These are phyloP conservation scores for Drosophila antonietae DNA, from an alignment of 2,888 invertebrate species.

Conservation along the genomic window DNA sequence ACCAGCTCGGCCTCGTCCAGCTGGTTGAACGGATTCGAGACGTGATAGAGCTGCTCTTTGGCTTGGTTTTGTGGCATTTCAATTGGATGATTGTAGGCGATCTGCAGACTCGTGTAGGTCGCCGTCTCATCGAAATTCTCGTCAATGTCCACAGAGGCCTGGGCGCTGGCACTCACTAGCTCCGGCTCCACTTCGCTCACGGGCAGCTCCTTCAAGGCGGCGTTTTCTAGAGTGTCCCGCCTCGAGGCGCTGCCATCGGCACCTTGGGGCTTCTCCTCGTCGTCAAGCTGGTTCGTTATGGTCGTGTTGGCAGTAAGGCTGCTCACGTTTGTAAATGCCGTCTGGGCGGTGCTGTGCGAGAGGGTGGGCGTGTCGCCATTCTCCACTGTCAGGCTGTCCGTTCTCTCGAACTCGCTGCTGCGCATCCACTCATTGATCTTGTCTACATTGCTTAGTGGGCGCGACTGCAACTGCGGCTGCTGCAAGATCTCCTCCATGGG, in stretches of 20 bases:
- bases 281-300: constrained; percentile 82
- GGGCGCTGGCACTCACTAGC: constrained; percentile 65
- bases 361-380: constrained; percentile 72
- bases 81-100: constrained; percentile 93
- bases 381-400: constrained; percentile 79
- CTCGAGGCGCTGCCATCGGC: constrained; percentile 84
- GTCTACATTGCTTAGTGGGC: constrained; percentile 77
- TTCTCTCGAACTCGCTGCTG: constrained; percentile 83
- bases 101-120: constrained; percentile 92
- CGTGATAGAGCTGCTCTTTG: constrained; percentile 38
- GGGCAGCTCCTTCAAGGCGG: constrained; percentile 74
- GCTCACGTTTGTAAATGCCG: constrained; percentile 71
- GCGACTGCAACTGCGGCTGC: constrained; percentile 67
- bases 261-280: constrained; percentile 88
- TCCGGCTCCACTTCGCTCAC: constrained; percentile 57
- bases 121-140: constrained; percentile 90
- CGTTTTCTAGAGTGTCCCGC: constrained; percentile 84
- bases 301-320: constrained; percentile 73
- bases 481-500: constrained; percentile 78
- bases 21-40: constrained; percentile 70
- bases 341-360: constrained; percentile 64
- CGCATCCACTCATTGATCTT: constrained; percentile 84
- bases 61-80: constrained; percentile 86
- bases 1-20: constrained; percentile 84
- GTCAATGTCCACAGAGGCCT: constrained; percentile 86